Evolutionary conservation across 2,888 invertebrate species (phyloP).

Genomic region (Nasonia oneida): DNA sequence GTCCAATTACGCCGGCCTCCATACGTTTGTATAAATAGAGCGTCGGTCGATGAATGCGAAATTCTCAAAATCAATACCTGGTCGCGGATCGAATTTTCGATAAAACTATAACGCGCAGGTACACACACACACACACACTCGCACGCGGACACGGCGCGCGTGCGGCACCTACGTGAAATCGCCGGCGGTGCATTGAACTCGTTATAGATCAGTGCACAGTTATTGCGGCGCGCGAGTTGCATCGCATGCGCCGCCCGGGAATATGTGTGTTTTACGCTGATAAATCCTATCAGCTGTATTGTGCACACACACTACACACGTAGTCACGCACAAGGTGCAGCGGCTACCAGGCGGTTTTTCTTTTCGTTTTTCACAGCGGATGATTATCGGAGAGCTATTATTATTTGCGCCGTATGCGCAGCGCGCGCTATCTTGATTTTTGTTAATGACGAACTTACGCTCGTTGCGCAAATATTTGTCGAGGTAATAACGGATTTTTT

Average conservation of each 20-base stretch:
- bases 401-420: conserved; percentile 30
- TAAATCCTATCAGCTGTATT: conserved; percentile 51
- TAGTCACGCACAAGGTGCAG: background rate
- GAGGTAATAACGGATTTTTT: background rate
- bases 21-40: too few species aligned
- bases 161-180: conserved; percentile 52
- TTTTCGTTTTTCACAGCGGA: conserved; percentile 31
- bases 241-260: conserved; percentile 18
- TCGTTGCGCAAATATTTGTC: conserved; percentile 36
- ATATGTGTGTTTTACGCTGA: conserved; percentile 34
- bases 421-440: conserved; percentile 47
- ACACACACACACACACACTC: background rate
- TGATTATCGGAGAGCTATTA: conserved; percentile 38
- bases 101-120: background rate
- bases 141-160: background rate
- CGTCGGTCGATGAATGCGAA: background rate
- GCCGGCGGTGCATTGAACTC: conserved; percentile 65
- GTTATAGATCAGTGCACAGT: conserved; percentile 65
- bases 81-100: background rate
- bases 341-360: background rate
- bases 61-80: background rate
- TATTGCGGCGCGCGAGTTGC: conserved; percentile 48
- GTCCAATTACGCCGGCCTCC: background rate
- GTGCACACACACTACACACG: background rate
- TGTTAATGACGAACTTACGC: conserved; percentile 16